Base-by-base conservation (phyloP, 2,113 vertebrate genomes). In the Brachypteracias leptosomus region DNA sequence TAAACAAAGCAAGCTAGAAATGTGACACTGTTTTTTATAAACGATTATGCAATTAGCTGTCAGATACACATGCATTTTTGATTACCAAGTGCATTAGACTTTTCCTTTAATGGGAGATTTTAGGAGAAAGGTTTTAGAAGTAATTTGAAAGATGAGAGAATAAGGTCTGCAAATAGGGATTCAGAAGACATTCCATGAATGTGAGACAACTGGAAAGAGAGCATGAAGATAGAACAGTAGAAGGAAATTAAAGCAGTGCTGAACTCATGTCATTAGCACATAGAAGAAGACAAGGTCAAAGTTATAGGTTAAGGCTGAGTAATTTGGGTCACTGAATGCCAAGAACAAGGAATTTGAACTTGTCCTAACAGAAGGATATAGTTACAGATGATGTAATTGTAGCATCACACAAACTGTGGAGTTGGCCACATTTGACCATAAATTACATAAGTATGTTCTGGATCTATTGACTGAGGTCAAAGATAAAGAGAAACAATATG, bases 261-360 rank as follows among this genome's bases (percentile, higher is more conserved):
- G 83, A 95, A 95, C 90, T 94, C 52, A 85, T 61, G 84, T 91
- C 70, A 84, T 89, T 84, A 82, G 74, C 40, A 46, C 91, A 87
- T 10, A 65, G 68, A 87, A 68, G 44, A 78, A 68, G 86, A 78
- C 62, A 82, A 91, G 80, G 66, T 78, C 70, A 85, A 95, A 71
- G 83, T 89, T 91, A 52, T 14, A 89, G 95, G 93, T 95, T 93
- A 95, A 93, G 47, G 52, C 91, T 97, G 91, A 96, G 93, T 97
- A 95, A 97, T 96, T 65, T 79, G 87, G 94, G 93, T 95, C 91
- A 84, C 24, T 68, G 40, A 35, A 82, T 89, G 94, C 84, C 93
- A 96, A 93, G 89, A 95, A 91, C 58, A 94, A 85, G 65, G 77
- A 95, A 82, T 89, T 67, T 96, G 96, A 95, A 95, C 93, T 95